Evolutionary conservation across 2,797 vertebrate genomes (phyloP), one percentile per base, ranked within the genome.

Genomic region (Graptemys geographica): DNA sequence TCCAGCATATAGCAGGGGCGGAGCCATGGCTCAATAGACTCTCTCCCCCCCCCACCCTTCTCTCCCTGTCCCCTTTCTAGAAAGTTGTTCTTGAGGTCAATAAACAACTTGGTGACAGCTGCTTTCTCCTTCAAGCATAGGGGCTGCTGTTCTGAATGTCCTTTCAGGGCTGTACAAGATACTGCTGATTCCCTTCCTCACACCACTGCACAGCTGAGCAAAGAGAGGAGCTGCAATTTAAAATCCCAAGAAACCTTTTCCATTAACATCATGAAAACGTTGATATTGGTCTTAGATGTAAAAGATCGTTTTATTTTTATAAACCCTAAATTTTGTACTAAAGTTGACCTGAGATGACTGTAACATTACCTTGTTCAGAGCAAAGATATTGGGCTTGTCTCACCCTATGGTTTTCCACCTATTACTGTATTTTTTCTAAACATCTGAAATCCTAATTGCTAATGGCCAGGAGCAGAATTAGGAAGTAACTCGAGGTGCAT

Each of bases 1-100:
- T 59, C 62, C 28, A 65, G 57, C 27, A 59, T 59, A 33, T 65
- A 65, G 33, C 62, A 33, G 2, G 62, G 5, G 57, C 28, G 27
- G 27, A 59, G 11, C 27, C 11, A 28, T 59, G 57, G 62, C 33
- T 65, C 79, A 88, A 44, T 72, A 41, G 81, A 74, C 88, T 95
- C 91, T 8, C 47, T 8, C 47, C 9, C 47, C 44, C 15, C 28
- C 79, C 94, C 92, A n/a, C 95, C 89, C 91, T 94, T 88, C 95
- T 79, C 88, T 16, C 62, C 92, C 90, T 89, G 55, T n/a, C 81
- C 6, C 89, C 57, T 93, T 92, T 47, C 65, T 55, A 85, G 74
- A 84, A 52, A 95, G 76, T 89, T 90, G 86, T 85, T 87, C 92
- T 52, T 86, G 9, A 11, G 9, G 27, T 44, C 65, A 95, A 91